Evolutionary conservation across 1,140 invertebrate species (phyloP).

Genomic region (Ganaspis sp.): DNA sequence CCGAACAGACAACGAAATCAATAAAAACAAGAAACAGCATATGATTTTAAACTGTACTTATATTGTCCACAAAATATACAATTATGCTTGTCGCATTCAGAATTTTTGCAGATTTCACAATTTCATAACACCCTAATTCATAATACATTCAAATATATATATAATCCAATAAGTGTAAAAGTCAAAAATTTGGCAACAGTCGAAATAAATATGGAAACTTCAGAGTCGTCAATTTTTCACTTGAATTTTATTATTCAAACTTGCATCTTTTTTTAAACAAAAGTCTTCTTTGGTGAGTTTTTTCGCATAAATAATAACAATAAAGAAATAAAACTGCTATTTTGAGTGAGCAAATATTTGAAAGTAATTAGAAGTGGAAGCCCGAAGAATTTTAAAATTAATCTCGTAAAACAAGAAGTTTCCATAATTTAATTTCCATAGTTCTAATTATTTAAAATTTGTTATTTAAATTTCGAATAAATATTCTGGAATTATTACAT

Average conservation of each 20-base stretch:
- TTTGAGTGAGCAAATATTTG: no score
- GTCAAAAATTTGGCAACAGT: not conserved
- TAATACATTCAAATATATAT: not conserved
- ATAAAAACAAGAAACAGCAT: constrained; percentile 43
- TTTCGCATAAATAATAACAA: no score
- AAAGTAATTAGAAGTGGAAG: not conserved
- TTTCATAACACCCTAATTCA: not conserved
- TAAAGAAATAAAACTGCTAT: no score
- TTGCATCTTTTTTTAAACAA: no score
- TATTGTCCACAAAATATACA: constrained; percentile 10
- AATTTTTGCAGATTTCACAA: constrained; percentile 25
- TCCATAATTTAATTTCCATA: no score
- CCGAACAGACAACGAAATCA: constrained; percentile 50
- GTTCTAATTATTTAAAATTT: no score
- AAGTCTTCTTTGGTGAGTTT: no score
- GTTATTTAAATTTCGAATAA: no score
- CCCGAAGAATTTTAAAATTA: not conserved
- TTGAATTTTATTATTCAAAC: no score
- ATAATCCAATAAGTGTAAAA: not conserved
- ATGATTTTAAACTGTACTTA: not conserved
- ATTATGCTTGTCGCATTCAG: not conserved
- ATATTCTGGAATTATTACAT: no score
- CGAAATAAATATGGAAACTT: not conserved
- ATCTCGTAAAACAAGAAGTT: not conserved
- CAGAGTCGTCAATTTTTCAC: not conserved